phyloP scores from a whole-genome alignment of 2,797 vertebrate species.

The Acrossocheilus wenchowensis region DNA sequence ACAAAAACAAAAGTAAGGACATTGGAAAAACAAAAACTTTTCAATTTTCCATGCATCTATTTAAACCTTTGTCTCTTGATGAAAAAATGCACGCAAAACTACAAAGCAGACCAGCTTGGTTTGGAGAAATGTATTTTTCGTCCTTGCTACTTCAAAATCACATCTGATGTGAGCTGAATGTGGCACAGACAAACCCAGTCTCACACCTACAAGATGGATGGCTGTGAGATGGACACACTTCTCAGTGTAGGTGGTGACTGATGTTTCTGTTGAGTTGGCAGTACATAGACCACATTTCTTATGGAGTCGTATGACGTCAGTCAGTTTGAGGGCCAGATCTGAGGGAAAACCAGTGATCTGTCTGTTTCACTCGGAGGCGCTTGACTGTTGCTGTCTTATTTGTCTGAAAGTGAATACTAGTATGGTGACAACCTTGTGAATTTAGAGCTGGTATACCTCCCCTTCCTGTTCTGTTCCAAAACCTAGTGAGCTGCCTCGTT shows the following conservation, averaged over 20 bases:
- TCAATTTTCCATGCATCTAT: not conserved
- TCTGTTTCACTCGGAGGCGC: slow-evolving; percentile 15
- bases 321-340: slow-evolving; percentile 34
- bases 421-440: slow-evolving; percentile 19
- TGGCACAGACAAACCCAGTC: not conserved
- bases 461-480: not conserved
- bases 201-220: slow-evolving; percentile 10
- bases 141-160: not conserved
- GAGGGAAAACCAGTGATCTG: slow-evolving; percentile 36
- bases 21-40: too few species aligned
- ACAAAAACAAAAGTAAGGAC: too few species aligned
- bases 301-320: slow-evolving; percentile 39
- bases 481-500: not conserved
- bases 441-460: not conserved
- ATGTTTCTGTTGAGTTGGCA: slow-evolving; percentile 33
- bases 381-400: slow-evolving; percentile 21
- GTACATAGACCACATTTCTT: slow-evolving; percentile 25
- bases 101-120: not conserved
- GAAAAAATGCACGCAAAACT: not conserved
- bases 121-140: not conserved
- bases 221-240: slow-evolving; percentile 24
- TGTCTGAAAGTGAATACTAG: slow-evolving; percentile 16
- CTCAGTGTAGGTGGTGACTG: slow-evolving; percentile 27
- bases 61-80: not conserved
- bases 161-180: not conserved